Percentiles rank a stretch among this genome's conserved stretches.
Evolutionary conservation across 1,140 invertebrate species (phyloP).

Genomic region (Bombyx mandarina): DNA sequence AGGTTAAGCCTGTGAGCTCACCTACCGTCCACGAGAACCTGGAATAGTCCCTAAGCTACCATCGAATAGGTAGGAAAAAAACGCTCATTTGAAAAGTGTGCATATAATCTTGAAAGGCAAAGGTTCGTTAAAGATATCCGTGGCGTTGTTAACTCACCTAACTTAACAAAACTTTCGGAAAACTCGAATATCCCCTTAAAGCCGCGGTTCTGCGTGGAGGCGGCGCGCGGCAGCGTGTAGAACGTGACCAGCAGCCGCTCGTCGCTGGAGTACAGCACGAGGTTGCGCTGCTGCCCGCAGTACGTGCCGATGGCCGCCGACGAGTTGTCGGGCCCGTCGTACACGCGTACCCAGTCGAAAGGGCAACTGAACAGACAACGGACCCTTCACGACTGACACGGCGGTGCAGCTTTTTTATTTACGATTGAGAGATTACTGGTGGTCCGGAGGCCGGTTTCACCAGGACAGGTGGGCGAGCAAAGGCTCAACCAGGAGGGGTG

Average conservation of each 20-base stretch:
- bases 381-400: not conserved
- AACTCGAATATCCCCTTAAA: conserved; percentile 97
- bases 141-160: conserved; percentile 75
- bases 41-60: no score
- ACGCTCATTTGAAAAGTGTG: no score
- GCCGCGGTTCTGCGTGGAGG: conserved; percentile 93
- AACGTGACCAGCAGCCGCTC: conserved; percentile 91
- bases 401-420: no score
- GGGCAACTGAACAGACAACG: conserved; percentile 85
- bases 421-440: no score
- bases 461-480: no score
- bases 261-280: conserved; percentile 94
- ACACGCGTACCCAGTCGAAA: conserved; percentile 97
- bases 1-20: no score
- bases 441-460: no score
- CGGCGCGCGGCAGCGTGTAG: conserved; percentile 88
- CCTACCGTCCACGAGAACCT: no score
- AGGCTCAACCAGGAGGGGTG: no score
- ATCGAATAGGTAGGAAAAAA: no score
- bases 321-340: conserved; percentile 90
- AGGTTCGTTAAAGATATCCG: no score
- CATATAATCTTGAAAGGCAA: no score
- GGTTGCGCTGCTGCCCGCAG: conserved; percentile 96
- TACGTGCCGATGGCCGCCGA: conserved; percentile 95
- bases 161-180: conserved; percentile 95